These are phyloP conservation scores for Heloderma charlesbogerti DNA, from an alignment of 2,113 vertebrate genomes.

Conservation along the genomic window DNA sequence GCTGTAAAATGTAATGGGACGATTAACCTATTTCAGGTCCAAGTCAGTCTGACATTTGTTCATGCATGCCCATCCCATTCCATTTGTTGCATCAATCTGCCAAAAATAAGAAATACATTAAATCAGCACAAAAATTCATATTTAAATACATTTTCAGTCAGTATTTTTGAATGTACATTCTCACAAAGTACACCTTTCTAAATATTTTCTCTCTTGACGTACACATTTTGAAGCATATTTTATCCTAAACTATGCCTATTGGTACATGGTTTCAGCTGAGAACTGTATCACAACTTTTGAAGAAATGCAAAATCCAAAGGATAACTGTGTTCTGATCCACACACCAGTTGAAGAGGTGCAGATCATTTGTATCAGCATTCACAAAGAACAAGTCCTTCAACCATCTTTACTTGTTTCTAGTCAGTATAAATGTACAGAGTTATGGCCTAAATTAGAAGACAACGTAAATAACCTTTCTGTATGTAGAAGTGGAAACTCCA, in stretches of 20 bases:
- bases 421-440: background rate
- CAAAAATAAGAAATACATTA: no score
- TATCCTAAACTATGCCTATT: background rate
- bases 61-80: no score
- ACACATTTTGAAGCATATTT: background rate
- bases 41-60: no score
- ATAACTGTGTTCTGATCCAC: background rate
- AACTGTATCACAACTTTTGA: background rate
- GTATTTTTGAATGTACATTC: background rate
- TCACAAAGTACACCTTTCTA: background rate
- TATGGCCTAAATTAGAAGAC: background rate
- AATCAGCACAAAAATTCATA: background rate
- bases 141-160: background rate
- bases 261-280: background rate
- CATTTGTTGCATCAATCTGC: background rate
- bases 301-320: background rate
- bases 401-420: background rate
- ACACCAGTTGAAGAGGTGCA: no score
- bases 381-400: no score
- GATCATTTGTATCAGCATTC: no score
- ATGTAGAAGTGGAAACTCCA: background rate
- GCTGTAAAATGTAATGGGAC: no score
- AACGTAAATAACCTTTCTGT: background rate
- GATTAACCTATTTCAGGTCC: no score
- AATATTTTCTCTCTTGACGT: background rate